Percentiles rank a stretch among this genome's conserved stretches.
phyloP scores from a whole-genome alignment of 2,797 vertebrate species.

The Varecia variegata region DNA sequence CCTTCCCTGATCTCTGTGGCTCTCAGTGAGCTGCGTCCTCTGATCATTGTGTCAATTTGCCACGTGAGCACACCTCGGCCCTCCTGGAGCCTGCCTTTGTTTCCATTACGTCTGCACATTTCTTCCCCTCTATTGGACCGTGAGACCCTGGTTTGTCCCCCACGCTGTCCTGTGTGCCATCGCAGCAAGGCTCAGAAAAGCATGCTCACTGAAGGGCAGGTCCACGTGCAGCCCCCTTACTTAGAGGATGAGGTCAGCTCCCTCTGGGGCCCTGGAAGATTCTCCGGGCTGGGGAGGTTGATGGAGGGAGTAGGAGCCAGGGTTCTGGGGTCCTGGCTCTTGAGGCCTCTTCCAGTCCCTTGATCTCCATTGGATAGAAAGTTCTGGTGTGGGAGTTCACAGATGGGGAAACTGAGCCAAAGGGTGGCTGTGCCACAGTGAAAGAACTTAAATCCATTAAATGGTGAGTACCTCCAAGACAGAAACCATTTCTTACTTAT shows the following conservation, averaged over 20 bases:
- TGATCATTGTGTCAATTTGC: accelerated
- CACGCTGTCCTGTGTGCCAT: accelerated
- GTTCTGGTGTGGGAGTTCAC: not conserved
- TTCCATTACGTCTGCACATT: accelerated
- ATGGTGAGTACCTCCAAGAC: not conserved
- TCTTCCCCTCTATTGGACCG: not conserved
- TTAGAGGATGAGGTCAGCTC: not conserved
- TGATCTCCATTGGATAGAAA: not conserved
- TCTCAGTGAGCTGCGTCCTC: not conserved
- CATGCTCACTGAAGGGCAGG: accelerated
- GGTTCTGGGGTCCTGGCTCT: not conserved
- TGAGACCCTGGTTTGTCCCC: not conserved
- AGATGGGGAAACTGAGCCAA: not conserved
- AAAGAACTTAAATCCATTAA: not conserved
- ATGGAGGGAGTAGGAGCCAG: not conserved
- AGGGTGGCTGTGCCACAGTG: not conserved
- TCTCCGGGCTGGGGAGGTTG: not conserved
- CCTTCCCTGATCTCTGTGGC: not conserved
- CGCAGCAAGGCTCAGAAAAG: not conserved
- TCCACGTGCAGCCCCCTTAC: not conserved
- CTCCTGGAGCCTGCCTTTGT: accelerated
- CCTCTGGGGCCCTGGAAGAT: not conserved
- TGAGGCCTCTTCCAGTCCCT: not conserved
- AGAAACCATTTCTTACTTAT: not conserved
- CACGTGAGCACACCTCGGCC: not conserved